phyloP scores from a whole-genome alignment of 2,888 invertebrate genomes.

The Polydesmus complanatus region DNA sequence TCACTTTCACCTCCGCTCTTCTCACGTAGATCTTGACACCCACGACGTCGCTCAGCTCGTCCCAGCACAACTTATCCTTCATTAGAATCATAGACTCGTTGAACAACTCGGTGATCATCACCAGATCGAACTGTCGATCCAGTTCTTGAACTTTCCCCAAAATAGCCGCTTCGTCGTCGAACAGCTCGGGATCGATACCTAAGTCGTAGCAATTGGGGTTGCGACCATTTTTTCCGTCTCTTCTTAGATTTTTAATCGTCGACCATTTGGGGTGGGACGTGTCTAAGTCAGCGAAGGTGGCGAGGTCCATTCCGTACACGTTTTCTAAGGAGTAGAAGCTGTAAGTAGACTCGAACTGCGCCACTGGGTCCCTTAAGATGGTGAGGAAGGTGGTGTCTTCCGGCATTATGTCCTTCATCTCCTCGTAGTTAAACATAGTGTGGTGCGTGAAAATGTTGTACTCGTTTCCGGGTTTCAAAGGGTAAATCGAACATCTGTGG shows the following conservation, averaged over 20 bases:
- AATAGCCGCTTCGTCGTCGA: not conserved
- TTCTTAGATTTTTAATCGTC: no score
- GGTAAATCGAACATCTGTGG: no score
- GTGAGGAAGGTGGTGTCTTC: slow-evolving; percentile 16
- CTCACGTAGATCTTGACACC: slow-evolving; percentile 22
- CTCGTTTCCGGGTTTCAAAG: no score
- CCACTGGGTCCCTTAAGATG: slow-evolving; percentile 18
- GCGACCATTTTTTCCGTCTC: slow-evolving; percentile 13
- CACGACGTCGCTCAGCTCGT: slow-evolving; percentile 28
- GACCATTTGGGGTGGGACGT: not conserved
- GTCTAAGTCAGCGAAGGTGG: not conserved
- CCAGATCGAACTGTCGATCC: slow-evolving; percentile 25
- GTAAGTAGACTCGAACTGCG: slow-evolving; percentile 16
- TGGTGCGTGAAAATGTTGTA: slow-evolving; percentile 21
- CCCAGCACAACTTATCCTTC: slow-evolving; percentile 30
- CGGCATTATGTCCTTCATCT: slow-evolving; percentile 15
- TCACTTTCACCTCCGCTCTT: not conserved
- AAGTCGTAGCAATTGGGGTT: slow-evolving; percentile 16
- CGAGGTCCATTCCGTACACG: not conserved
- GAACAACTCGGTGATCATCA: slow-evolving; percentile 31
- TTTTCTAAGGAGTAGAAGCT: not conserved
- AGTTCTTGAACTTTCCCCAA: not conserved
- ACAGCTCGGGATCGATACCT: slow-evolving; percentile 1
- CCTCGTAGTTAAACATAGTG: slow-evolving; percentile 15
- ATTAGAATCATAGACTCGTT: slow-evolving; percentile 30